Evolutionary conservation across 2,888 invertebrate genomes (phyloP).

Genomic region (Tetheella fluctuosa): DNA sequence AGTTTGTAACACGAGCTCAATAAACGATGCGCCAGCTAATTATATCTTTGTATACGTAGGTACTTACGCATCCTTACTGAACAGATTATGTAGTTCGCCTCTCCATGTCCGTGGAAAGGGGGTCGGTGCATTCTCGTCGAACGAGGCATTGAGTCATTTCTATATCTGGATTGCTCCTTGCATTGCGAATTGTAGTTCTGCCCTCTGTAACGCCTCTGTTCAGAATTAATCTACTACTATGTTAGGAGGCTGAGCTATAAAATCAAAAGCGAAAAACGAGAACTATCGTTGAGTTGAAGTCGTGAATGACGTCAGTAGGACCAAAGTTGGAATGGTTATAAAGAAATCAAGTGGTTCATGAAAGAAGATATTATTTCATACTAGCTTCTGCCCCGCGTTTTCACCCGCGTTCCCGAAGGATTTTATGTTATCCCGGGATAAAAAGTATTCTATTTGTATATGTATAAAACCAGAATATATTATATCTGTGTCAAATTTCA

Average conservation of each 20-base stretch:
- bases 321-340: not conserved
- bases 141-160: conserved; percentile 48
- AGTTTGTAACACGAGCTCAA: not conserved
- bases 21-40: not conserved
- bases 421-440: too few relatives aligned
- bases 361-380: not conserved
- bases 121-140: conserved; percentile 36
- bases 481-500: too few relatives aligned
- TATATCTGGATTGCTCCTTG: conserved; percentile 55
- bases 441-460: too few relatives aligned
- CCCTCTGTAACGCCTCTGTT: conserved; percentile 24
- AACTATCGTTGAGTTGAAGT: not conserved
- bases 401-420: too few relatives aligned
- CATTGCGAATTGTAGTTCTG: conserved; percentile 37
- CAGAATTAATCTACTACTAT: conserved; percentile 20
- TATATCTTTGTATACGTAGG: not conserved
- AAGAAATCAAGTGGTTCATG: not conserved
- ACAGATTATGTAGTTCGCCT: conserved; percentile 16
- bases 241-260: not conserved
- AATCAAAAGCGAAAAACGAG: not conserved
- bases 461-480: too few relatives aligned
- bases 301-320: not conserved
- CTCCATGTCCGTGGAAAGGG: conserved; percentile 29
- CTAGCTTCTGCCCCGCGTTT: too few relatives aligned
- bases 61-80: not conserved